Conservation (phyloP, 2,113 vertebrate genomes). For the Coracopsis vasa region DNA sequence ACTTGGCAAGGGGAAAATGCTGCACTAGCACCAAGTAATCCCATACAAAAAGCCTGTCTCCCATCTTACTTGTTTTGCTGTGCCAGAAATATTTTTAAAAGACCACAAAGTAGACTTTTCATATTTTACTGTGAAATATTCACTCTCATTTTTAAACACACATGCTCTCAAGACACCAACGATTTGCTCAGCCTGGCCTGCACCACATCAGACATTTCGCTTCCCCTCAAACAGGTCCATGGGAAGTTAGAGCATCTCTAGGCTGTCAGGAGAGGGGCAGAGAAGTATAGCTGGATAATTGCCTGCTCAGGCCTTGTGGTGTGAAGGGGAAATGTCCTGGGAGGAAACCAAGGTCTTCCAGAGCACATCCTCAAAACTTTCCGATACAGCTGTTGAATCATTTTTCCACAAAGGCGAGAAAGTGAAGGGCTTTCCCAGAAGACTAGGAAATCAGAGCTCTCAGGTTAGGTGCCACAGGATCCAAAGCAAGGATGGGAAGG, state of each 20-base stretch:
- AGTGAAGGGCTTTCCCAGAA: not conserved
- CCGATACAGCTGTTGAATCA: not conserved
- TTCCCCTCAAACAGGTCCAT: not conserved
- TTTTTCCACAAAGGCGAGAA: not conserved
- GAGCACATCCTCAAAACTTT: not conserved
- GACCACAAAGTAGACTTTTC: conserved; percentile 46
- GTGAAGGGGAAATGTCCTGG: not conserved
- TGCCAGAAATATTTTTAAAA: conserved; percentile 47
- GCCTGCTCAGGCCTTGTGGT: not conserved
- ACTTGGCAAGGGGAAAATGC: conserved; percentile 31
- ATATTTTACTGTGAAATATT: conserved; percentile 17
- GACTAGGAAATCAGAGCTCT: not conserved
- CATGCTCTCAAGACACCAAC: not conserved
- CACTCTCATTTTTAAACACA: not conserved
- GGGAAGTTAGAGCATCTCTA: not conserved
- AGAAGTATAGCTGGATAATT: not conserved
- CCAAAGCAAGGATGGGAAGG: not conserved
- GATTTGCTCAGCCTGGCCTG: not conserved
- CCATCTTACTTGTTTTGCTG: not conserved
- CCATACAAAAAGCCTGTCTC: conserved; percentile 33
- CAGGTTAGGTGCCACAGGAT: not conserved
- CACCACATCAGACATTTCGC: not conserved
- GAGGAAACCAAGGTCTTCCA: not conserved
- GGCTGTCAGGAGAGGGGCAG: not conserved
- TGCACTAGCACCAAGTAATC: conserved; percentile 18